Base-by-base conservation (phyloP, 2,888 invertebrate species). In the Agrotis ipsilon region DNA sequence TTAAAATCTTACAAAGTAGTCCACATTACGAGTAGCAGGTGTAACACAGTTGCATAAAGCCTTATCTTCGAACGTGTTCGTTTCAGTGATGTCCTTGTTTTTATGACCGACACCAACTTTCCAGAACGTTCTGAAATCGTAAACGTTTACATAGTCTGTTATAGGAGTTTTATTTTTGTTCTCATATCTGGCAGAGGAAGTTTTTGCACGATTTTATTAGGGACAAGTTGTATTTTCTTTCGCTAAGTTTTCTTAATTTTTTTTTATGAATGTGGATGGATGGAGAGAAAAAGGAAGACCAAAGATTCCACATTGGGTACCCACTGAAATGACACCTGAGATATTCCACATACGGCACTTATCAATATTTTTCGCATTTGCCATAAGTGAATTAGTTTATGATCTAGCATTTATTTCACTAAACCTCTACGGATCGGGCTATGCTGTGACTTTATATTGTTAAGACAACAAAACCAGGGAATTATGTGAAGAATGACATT, bases 11-110 rank as follows among this genome's bases (percentile, higher is more conserved):
- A 82, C 82, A 76, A 73, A 69, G 81, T 82, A 61, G 71, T 62
- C 21, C 82, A 72, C 84, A 81, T 84, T 76, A n/a, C n/a, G n/a
- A n/a, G n/a, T n/a, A 72, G 68, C 63, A 72, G 66, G 65, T 69
- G 48, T 64, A 66, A 70, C 80, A 80, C 75, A 57, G 76, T 73
- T 78, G 62, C 76, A 81, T 74, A 77, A 83, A 83, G 63, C 51
- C 60, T 76, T 82, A 84, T 86, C 86, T 66, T 11, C 27, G 54
- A 72, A 77, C 63, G 65, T 65, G 68, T 73, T 54, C 66, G 54
- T 63, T 73, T 60, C 65, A 61, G 73, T 68, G 58, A 72, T 72
- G 68, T 65, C 58, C 58, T 71, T 73, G 54, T 69, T 83, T 83
- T 83, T 75, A 81, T 80, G 67, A 54, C 24, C 61, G n/a, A 55